Evolutionary conservation across 2,888 invertebrate genomes (phyloP), one percentile per base, ranked within the genome.

Genomic region (Gisinianus flammeolus): DNA sequence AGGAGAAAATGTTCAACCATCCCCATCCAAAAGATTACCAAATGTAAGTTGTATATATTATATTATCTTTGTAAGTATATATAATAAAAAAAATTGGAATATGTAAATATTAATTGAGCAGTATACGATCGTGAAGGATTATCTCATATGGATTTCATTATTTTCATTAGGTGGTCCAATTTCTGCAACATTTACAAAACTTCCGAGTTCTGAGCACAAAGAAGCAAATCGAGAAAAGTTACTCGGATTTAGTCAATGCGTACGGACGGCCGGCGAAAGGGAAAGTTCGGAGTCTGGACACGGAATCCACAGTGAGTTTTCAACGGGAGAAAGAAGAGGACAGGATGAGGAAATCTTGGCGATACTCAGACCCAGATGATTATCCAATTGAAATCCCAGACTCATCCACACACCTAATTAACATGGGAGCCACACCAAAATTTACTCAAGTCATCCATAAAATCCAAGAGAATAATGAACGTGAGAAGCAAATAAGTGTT

Each of bases 371-470:
- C 44, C 44, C 44, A 16, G 16, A 24, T 22, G 6, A 22, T 58
- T 26, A 58, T 24, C 58, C 58, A 1, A 22, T 1, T 28, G 30
- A 66, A 19, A 28, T 28, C 2, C 64, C 28, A 2, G 28, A 5
- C 3, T 5, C 64, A 5, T 28, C 8, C n/a, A 10, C 64, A 4
- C 26, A 35, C n/a, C 22, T 30, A 8, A 31, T 67, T 19, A 3
- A 31, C 22, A 30, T 67, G 31, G 35, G 35, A 31, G 0, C 10
- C 4, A 67, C 33, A n/a, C 67, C 67, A 4, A 67, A 22, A 35
- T 67, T 67, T 33, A 67, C 31, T 67, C 33, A 31, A 67, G 67
- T 67, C n/a, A 67, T 67, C n/a, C 67, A 67, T 33, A 67, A 67
- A 33, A 67, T 67, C n/a, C 67, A 67, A 67, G 30, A 67, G 3